Percentiles rank a stretch among this genome's conserved stretches.
phyloP scores from a whole-genome alignment of 2,113 vertebrate genomes.

The Eulemur rufifrons region DNA sequence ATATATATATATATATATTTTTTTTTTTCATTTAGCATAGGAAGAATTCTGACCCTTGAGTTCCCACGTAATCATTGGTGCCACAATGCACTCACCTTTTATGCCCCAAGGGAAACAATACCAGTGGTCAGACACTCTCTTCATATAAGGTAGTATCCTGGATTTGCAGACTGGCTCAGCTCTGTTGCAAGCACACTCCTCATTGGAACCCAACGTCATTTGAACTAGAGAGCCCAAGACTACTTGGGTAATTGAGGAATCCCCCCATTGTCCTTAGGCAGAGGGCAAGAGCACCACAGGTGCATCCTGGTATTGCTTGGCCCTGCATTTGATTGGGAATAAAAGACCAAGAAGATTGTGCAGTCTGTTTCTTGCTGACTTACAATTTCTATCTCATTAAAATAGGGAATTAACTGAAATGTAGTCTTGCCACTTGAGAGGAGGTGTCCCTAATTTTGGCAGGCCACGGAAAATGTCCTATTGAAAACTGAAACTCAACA shows the following conservation, averaged over 20 bases:
- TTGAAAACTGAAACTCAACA: slow-evolving; percentile 49
- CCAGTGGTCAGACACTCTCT: not conserved
- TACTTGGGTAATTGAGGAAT: not conserved
- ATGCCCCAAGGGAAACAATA: not conserved
- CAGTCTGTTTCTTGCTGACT: slow-evolving; percentile 38
- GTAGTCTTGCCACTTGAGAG: slow-evolving; percentile 28
- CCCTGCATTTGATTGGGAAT: not conserved
- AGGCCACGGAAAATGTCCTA: slow-evolving; percentile 41
- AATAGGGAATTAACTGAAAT: slow-evolving; percentile 63
- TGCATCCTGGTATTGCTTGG: not conserved
- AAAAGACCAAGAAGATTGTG: not conserved
- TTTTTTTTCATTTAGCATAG: not conserved
- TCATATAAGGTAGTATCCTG: not conserved
- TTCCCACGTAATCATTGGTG: not conserved
- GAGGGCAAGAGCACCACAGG: not conserved
- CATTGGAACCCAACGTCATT: not conserved
- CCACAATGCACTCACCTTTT: not conserved
- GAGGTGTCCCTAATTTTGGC: slow-evolving; percentile 44
- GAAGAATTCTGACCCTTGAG: not conserved
- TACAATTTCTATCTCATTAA: slow-evolving; percentile 48
- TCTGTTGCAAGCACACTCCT: not conserved
- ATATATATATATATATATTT: not conserved
- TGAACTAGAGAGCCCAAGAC: not conserved
- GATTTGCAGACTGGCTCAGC: not conserved
- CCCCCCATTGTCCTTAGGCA: not conserved